Percentiles rank a stretch among this genome's conserved stretches.
Conservation (phyloP, 2,888 invertebrate genomes). For the Lycaena phlaeas region DNA sequence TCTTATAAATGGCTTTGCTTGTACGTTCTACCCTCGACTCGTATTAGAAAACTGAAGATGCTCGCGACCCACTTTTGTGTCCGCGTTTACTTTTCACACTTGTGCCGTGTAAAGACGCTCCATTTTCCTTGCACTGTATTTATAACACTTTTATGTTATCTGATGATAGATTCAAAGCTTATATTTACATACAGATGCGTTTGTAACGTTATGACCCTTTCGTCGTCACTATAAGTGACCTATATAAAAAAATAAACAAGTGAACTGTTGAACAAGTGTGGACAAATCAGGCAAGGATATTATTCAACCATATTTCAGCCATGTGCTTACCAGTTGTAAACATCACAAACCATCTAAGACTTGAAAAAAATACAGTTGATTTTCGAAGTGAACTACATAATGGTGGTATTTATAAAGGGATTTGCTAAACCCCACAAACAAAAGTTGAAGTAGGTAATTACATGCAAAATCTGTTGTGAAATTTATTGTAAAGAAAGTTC, state of each 20-base stretch:
- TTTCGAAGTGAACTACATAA: too few species aligned
- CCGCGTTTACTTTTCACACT: conserved; percentile 30
- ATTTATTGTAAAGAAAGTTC: conserved; percentile 7
- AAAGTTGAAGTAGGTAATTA: conserved; percentile 4
- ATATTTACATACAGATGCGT: too few species aligned
- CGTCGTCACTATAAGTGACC: too few species aligned
- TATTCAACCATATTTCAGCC: too few species aligned
- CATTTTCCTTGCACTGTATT: conserved; percentile 10
- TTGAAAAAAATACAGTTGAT: too few species aligned
- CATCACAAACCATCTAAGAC: too few species aligned
- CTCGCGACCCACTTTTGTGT: conserved; percentile 43
- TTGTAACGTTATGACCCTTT: too few species aligned
- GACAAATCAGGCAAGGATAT: too few species aligned
- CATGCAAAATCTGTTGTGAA: conserved; percentile 8
- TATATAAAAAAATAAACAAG: too few species aligned
- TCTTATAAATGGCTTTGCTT: conserved; percentile 2
- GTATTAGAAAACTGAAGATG: conserved; percentile 28
- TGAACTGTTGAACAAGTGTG: too few species aligned
- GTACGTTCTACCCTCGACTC: conserved; percentile 21
- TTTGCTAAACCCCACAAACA: neutral
- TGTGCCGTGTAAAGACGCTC: conserved; percentile 17
- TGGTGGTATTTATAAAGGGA: too few species aligned
- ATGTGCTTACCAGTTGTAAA: too few species aligned
- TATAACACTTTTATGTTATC: conserved; percentile 10
- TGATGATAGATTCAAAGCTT: neutral